Percentiles rank a stretch among this genome's conserved stretches.
Conservation (phyloP, 2,113 vertebrate genomes). For the Gavialis gangeticus region DNA sequence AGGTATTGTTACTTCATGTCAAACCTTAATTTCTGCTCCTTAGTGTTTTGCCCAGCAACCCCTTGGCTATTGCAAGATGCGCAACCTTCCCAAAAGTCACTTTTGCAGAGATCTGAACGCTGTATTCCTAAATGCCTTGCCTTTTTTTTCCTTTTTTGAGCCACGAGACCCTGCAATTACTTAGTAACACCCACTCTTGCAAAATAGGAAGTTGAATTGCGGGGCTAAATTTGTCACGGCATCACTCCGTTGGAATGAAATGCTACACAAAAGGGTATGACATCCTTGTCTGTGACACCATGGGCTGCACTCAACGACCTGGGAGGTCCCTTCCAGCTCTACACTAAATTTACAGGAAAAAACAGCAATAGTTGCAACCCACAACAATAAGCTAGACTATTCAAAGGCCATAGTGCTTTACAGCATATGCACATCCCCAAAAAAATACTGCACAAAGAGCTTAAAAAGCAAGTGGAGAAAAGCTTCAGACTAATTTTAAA, state of each 20-base stretch:
- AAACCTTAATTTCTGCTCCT: neutral
- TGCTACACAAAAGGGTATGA: constrained; percentile 57
- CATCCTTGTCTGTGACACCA: constrained; percentile 33
- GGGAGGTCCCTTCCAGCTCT: constrained; percentile 21
- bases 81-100: constrained; percentile 23
- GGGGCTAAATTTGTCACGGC: constrained; percentile 59
- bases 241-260: constrained; percentile 41
- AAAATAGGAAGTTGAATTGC: constrained; percentile 73
- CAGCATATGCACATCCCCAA: neutral
- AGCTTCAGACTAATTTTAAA: neutral
- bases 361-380: no score
- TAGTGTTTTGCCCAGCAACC: neutral
- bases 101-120: neutral
- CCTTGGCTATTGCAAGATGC: neutral
- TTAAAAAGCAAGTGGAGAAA: neutral
- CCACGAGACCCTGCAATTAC: constrained; percentile 54
- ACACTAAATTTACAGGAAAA: neutral
- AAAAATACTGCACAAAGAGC: rapidly evolving
- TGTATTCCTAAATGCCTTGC: constrained; percentile 10
- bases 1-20: neutral
- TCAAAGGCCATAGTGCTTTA: neutral
- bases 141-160: constrained; percentile 27
- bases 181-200: constrained; percentile 67
- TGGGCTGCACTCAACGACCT: constrained; percentile 37
- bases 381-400: no score